Percentiles rank a stretch among this genome's conserved stretches.
These are phyloP conservation scores for Drosophila navojoa DNA, from an alignment of 1,140 invertebrate genomes.

Conservation along the genomic window DNA sequence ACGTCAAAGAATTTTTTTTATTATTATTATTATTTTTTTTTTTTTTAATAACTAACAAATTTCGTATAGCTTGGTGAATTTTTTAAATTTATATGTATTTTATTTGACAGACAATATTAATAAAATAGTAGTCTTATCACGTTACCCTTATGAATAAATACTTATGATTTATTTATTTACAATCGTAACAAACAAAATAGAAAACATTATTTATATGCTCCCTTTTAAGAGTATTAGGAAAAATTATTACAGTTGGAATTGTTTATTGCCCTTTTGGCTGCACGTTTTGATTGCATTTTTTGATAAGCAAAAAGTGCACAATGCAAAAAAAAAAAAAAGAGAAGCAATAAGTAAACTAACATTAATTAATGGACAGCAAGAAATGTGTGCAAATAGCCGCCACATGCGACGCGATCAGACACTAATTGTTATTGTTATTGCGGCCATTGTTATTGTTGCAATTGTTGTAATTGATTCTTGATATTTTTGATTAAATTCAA, in stretches of 20 bases:
- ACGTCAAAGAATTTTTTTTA: too few species aligned
- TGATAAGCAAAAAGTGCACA: conserved; percentile 30
- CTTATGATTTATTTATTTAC: neutral
- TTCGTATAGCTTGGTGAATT: too few species aligned
- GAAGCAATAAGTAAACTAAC: conserved; percentile 5
- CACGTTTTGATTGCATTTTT: conserved; percentile 45
- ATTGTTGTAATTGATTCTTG: conserved; percentile 16
- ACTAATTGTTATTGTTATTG: conserved; percentile 27
- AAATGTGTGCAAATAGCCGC: conserved; percentile 27
- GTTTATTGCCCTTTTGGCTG: conserved; percentile 38
- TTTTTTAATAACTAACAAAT: too few species aligned
- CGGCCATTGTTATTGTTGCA: conserved; percentile 7
- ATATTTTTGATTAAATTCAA: conserved; percentile 29
- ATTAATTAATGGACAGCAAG: conserved; percentile 12
- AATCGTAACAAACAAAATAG: neutral
- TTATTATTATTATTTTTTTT: too few species aligned
- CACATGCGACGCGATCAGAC: conserved; percentile 29
- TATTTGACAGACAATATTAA: too few species aligned
- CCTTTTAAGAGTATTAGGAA: neutral
- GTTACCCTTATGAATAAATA: too few species aligned
- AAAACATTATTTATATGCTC: neutral
- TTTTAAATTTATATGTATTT: too few species aligned
- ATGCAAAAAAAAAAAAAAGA: neutral
- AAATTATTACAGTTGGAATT: neutral
- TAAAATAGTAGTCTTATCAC: too few species aligned